Percentiles rank a stretch among this genome's conserved stretches.
phyloP scores from a whole-genome alignment of 2,113 vertebrate species.

The chimpanzee (Pan troglodytes) region NHGRI_mPanTro3-v2.1_pri NC_072402.2:116088001-116088500 shows the following conservation, averaged over 20 bases:
- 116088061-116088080: neutral
- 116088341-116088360: neutral
- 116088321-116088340: neutral
- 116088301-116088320: neutral
- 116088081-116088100: neutral
- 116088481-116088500: neutral
- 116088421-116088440: neutral
- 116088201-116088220: neutral
- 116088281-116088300: neutral
- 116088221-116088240: neutral
- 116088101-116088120: neutral
- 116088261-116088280: neutral
- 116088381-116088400: neutral
- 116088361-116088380: neutral
- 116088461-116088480: rapidly evolving
- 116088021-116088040: neutral
- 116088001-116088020: neutral
- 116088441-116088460: neutral
- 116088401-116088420: neutral
- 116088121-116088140: neutral
- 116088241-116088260: neutral
- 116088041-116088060: neutral
- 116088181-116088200: neutral
- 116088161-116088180: neutral
- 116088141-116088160: neutral